Base-by-base conservation (phyloP, 2,113 vertebrate species). In the Pseudorasbora parva region DNA sequence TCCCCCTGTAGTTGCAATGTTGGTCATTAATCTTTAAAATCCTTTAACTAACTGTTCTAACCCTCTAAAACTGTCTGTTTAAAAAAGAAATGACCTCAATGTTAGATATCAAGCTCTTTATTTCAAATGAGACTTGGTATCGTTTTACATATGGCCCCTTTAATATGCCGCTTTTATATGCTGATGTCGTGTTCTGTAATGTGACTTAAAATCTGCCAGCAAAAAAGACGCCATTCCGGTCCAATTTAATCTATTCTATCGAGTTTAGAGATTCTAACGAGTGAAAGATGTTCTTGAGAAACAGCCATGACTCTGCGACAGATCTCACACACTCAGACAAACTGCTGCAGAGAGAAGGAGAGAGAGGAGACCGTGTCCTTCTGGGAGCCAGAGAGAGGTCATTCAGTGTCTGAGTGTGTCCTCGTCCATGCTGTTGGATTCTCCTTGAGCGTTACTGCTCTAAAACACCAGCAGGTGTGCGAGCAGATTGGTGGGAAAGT, bases 401-500 rank as follows among this genome's bases (percentile, higher is more conserved):
- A 79, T 85, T 72, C 27, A 10, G 8, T 80, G 57, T 79, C 81
- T 47, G 41, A 75, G 23, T 37, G 76, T 27, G 23, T 37, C 54
- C 76, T 56, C 21, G 49, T 43, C 43, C 51, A 23, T 78, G 51
- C 49, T 78, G 56, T 78, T 60, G 76, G 23, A 23, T 19, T 78
- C 56, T 62, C 56, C 37, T 43, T 78, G 12, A 78, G 56, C 6
- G 54, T 10, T 60, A 25, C n/a, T 3, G 76, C 76, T 78, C 33
- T 78, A 62, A 78, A 78, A 19, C 76, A 60, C 17, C 43, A 79
- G 78, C 78, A 66, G 43, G 78, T 79, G 59, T 79, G 77, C 19
- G 60, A 41, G 54, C 57, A 30, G 23, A 30, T 66, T 45, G 41
- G 41, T 66, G 25, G 76, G 57, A 45, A 78, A 66, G 43, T 79